Base-by-base conservation (phyloP, 1,140 invertebrate genomes). In the Atta cephalotes region DNA sequence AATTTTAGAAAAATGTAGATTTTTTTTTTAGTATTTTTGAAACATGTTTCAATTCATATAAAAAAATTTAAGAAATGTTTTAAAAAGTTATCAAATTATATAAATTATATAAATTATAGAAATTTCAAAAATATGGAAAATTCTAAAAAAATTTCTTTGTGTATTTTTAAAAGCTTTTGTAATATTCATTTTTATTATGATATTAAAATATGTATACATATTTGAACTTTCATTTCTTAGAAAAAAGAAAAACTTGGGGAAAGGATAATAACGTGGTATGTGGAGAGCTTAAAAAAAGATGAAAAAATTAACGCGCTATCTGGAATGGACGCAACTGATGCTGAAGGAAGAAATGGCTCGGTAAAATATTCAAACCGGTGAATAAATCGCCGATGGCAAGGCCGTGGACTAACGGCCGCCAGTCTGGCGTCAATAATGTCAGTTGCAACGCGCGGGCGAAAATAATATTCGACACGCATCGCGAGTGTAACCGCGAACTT, bases 321-420 rank as follows among this genome's bases (percentile, higher is more conserved):
- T 45, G 49, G 35, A 90, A 79, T 76, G 66, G 49, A 87, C n/a
- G 71, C 18, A 71, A 58, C 31, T 89, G 82, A 58, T 63, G 82
- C 58, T 63, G 87, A 58, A 86, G 60, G 39, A 31, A 76, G 60
- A 74, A 80, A 80, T 74, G n/a, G 18, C n/a, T 39, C 31, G 68
- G 28, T 70, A 76, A 89, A 72, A 90, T 90, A 90, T 87, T 74
- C 88, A 78, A 39, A 62, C 77, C 81, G 58, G 58, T 84, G 88
- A 89, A 90, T 90, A 90, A 90, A 84, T 89, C 86, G 86, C 88
- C 89, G 88, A 86, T 87, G 89, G 88, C 88, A 88, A 90, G 89
- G 89, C 60, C 89, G 88, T 74, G 85, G 51, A 90, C 78, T 90
- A 90, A 90, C 65, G 60, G 78, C 88, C 88, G 85, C 89, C 89